Evolutionary conservation across 2,888 invertebrate genomes (phyloP).

Genomic region (Folsomia candida): DNA sequence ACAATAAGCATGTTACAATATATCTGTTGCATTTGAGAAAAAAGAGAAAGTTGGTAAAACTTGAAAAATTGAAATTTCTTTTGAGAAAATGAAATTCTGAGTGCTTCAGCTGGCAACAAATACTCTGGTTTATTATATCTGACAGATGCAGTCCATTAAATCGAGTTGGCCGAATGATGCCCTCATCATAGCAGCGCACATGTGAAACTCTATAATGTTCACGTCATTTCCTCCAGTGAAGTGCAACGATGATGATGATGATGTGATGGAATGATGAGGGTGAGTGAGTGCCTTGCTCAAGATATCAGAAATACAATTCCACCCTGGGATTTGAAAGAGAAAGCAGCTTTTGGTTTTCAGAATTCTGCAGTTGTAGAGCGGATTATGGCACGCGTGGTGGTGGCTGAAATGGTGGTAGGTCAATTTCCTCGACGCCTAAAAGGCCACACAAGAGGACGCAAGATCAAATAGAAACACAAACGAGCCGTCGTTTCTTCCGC

Average conservation of each 20-base stretch:
- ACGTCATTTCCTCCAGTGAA: not conserved
- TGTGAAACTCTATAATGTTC: not conserved
- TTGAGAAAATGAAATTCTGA: no score
- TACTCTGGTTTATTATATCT: not conserved
- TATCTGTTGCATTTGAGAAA: not conserved
- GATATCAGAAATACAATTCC: not conserved
- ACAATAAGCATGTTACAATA: not conserved
- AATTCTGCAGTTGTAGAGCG: not conserved
- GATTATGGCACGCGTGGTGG: not conserved
- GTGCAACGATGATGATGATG: constrained; percentile 10
- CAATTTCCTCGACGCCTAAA: constrained; percentile 12
- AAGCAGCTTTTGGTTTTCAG: not conserved
- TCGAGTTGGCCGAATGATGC: not conserved
- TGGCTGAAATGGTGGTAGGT: constrained; percentile 5
- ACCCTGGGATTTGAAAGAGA: not conserved
- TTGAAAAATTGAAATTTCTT: no score
- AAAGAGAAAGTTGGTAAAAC: no score
- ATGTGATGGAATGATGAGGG: not conserved
- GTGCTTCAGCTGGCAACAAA: not conserved
- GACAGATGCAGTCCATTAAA: not conserved
- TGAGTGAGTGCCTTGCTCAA: no score
- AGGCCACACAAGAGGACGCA: not conserved
- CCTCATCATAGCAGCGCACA: not conserved
- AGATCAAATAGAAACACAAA: not conserved
- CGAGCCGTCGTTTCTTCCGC: not conserved